Percentiles rank a stretch among this genome's conserved stretches.
phyloP scores from a whole-genome alignment of 2,888 invertebrate genomes.

The Autographa gamma region DNA sequence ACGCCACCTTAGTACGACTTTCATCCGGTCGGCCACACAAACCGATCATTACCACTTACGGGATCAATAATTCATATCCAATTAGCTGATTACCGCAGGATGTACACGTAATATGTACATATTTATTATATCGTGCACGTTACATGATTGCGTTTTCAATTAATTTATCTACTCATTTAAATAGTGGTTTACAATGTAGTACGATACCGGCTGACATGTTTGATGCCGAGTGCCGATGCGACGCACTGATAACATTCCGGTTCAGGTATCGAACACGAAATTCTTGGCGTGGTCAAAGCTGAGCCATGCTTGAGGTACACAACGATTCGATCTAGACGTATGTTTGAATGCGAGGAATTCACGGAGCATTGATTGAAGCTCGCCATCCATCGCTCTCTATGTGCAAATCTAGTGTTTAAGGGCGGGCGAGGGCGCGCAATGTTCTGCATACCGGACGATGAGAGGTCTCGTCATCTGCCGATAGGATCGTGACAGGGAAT shows the following conservation, averaged over 20 bases:
- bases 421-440: conserved; percentile 70
- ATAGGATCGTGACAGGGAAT: conserved; percentile 87
- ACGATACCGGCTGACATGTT: conserved; percentile 77
- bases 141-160: conserved; percentile 72
- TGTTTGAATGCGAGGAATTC: conserved; percentile 82
- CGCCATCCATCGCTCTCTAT: conserved; percentile 80
- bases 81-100: conserved; percentile 81
- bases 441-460: conserved; percentile 79
- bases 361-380: conserved; percentile 81
- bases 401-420: conserved; percentile 76
- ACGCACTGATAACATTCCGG: conserved; percentile 86
- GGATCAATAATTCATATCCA: conserved; percentile 82
- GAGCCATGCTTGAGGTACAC: conserved; percentile 77
- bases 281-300: conserved; percentile 81
- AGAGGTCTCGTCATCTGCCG: conserved; percentile 80
- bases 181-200: conserved; percentile 80
- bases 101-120: conserved; percentile 62
- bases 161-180: conserved; percentile 78
- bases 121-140: conserved; percentile 67
- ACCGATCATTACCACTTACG: conserved; percentile 73
- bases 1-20: conserved; percentile 62
- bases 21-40: conserved; percentile 66
- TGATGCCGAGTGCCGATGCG: conserved; percentile 80
- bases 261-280: conserved; percentile 83
- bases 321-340: conserved; percentile 75